Percentiles rank a stretch among this genome's conserved stretches.
These are phyloP conservation scores for Lordiphosa collinella DNA, from an alignment of 1,140 invertebrate species.

Conservation along the genomic window DNA sequence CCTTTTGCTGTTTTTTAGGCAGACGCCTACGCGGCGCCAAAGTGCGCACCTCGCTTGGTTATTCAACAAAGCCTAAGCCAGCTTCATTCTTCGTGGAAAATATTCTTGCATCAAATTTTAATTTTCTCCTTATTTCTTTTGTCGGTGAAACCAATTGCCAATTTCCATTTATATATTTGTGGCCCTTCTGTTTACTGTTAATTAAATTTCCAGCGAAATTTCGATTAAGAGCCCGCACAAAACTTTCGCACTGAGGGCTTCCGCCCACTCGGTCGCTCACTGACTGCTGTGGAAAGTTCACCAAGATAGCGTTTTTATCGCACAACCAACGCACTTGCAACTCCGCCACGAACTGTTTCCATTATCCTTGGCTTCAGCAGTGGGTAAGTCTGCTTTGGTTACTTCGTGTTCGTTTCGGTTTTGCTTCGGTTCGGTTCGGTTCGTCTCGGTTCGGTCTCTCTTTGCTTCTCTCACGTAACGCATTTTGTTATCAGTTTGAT, in stretches of 20 bases:
- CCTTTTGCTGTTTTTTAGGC: slow-evolving; percentile 43
- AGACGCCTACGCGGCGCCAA: slow-evolving; percentile 71
- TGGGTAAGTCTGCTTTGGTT: slow-evolving; percentile 11
- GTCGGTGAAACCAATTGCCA: background rate
- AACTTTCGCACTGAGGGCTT: slow-evolving; percentile 27
- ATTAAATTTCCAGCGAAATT: slow-evolving; percentile 34
- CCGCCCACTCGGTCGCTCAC: slow-evolving; percentile 1
- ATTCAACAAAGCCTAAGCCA: slow-evolving; percentile 45
- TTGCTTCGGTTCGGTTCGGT: slow-evolving; percentile 6
- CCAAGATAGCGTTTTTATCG: slow-evolving; percentile 22
- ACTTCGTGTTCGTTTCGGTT: slow-evolving; percentile 2
- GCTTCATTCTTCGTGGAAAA: background rate
- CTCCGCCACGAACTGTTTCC: slow-evolving; percentile 65
- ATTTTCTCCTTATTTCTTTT: background rate
- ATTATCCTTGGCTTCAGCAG: slow-evolving; percentile 39
- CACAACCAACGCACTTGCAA: slow-evolving; percentile 69
- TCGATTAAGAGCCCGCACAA: slow-evolving; percentile 21
- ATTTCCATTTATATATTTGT: background rate
- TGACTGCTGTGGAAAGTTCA: background rate
- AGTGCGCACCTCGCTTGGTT: slow-evolving; percentile 61
- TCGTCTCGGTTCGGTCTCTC: background rate
- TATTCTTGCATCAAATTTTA: background rate
- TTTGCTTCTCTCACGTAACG: slow-evolving; percentile 18
- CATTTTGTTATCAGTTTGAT: slow-evolving; percentile 67
- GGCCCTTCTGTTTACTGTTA: slow-evolving; percentile 13